These are phyloP conservation scores for Tachina fera DNA, from an alignment of 2,888 invertebrate genomes.

Conservation along the genomic window DNA sequence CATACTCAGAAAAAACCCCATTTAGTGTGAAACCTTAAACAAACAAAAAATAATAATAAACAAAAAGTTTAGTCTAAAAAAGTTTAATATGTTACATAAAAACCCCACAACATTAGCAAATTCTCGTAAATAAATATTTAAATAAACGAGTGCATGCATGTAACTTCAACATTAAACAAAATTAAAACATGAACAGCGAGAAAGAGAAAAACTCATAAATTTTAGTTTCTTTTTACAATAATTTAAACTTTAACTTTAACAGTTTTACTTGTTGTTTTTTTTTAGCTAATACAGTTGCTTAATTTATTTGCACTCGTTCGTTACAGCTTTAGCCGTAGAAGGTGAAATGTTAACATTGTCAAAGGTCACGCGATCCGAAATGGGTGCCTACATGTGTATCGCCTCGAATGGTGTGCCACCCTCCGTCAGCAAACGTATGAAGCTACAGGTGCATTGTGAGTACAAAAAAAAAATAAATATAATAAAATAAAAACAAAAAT, in stretches of 20 bases:
- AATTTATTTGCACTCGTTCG: background rate
- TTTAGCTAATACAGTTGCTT: background rate
- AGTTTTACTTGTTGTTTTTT: background rate
- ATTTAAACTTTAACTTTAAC: constrained; percentile 27
- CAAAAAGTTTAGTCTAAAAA: background rate
- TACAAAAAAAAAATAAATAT: constrained; percentile 81
- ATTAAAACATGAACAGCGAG: background rate
- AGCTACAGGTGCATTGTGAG: constrained; percentile 96
- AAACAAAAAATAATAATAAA: background rate
- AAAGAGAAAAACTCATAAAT: background rate
- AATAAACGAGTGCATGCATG: constrained; percentile 57
- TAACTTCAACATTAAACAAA: constrained; percentile 57
- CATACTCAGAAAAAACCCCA: no score
- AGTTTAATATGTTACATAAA: constrained; percentile 15
- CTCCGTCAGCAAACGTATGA: constrained; percentile 94
- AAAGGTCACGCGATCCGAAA: constrained; percentile 94
- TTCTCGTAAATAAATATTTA: constrained; percentile 7
- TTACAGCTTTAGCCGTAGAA: constrained; percentile 87
- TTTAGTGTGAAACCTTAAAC: constrained; percentile 1
- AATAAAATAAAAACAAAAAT: no score
- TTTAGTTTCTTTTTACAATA: constrained; percentile 3
- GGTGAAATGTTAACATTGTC: constrained; percentile 92
- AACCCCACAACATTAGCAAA: background rate
- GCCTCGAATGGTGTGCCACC: constrained; percentile 95
- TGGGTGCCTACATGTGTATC: constrained; percentile 94